These are phyloP conservation scores for Drosophila kikkawai DNA, from an alignment of 1,140 invertebrate genomes.

Conservation along the genomic window DNA sequence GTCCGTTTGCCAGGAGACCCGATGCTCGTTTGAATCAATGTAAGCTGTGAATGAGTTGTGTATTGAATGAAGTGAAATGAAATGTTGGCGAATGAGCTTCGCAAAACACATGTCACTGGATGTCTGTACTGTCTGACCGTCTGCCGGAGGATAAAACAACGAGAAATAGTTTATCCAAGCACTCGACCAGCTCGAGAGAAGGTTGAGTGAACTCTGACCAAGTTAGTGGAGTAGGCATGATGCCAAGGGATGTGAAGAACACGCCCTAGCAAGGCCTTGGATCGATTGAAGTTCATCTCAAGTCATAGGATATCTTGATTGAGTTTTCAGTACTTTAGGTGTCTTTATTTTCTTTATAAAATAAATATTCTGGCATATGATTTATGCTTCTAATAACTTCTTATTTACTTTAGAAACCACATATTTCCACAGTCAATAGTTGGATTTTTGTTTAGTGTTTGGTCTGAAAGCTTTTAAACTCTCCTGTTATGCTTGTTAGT, in stretches of 20 bases:
- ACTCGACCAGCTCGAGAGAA: slow-evolving; percentile 12
- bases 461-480: background rate
- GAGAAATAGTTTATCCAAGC: slow-evolving; percentile 23
- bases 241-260: slow-evolving; percentile 4
- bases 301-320: slow-evolving; percentile 2
- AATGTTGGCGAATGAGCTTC: slow-evolving; percentile 23
- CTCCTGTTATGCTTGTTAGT: background rate
- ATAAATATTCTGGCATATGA: background rate
- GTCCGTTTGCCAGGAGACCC: slow-evolving; percentile 2
- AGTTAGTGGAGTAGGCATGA: background rate
- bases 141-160: background rate
- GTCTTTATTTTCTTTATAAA: background rate
- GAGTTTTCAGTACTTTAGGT: background rate
- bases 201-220: slow-evolving; percentile 29
- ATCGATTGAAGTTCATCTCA: slow-evolving; percentile 17
- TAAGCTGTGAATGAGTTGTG: slow-evolving; percentile 21
- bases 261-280: background rate
- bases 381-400: background rate
- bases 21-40: slow-evolving; percentile 33
- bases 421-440: no score
- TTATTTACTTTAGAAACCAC: background rate
- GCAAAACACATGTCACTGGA: slow-evolving; percentile 25
- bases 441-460: background rate
- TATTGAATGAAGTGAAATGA: slow-evolving; percentile 26
- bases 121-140: background rate